Conservation (phyloP, 2,113 vertebrate species). For the Paramisgurnus dabryanus region DNA sequence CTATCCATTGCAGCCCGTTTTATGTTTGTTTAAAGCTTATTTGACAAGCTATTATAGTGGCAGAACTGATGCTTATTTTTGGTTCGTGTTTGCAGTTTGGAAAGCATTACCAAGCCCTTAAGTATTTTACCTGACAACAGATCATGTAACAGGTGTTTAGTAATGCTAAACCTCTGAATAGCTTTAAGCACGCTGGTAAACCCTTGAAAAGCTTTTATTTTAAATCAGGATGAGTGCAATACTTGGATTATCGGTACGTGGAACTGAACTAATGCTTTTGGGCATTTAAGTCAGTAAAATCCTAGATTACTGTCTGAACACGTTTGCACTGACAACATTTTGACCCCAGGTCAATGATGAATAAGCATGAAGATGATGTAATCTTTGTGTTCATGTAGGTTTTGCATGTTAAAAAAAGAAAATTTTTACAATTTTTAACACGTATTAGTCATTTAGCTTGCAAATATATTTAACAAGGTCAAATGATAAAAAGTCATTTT, state of each 20-base stretch:
- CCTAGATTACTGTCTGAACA: neutral
- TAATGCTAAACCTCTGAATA: constrained; percentile 5
- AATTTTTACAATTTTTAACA: neutral
- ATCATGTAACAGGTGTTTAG: neutral
- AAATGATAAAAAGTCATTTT: no score
- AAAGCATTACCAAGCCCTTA: neutral
- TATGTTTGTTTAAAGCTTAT: constrained; percentile 2
- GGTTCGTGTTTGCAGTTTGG: neutral
- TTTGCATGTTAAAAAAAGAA: neutral
- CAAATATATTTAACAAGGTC: no score
- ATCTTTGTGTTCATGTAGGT: neutral
- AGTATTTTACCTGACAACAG: neutral
- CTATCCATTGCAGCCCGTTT: constrained; percentile 12
- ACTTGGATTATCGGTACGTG: no score
- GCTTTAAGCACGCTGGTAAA: neutral
- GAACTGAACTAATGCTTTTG: no score
- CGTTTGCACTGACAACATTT: neutral
- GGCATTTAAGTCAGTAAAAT: no score
- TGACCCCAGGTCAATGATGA: neutral
- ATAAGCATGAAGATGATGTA: neutral
- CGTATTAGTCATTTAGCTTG: no score
- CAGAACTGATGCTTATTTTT: neutral
- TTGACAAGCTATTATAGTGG: constrained; percentile 3
- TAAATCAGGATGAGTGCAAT: neutral
- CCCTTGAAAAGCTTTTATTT: neutral